phyloP scores from a whole-genome alignment of 2,113 vertebrate species.

The Spea multiplicata region DNA sequence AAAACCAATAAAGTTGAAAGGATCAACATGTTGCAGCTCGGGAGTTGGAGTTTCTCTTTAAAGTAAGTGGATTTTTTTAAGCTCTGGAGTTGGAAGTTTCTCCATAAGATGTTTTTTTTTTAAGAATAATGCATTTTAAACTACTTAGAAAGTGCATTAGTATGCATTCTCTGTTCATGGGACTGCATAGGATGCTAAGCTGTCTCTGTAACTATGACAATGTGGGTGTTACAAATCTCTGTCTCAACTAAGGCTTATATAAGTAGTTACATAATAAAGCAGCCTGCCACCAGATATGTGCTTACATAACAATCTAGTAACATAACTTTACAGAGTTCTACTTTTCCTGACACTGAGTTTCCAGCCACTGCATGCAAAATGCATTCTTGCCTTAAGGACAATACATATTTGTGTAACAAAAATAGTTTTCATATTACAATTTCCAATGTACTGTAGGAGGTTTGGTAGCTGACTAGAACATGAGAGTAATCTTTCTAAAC shows the following conservation, averaged over 20 bases:
- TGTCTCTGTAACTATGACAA: not conserved
- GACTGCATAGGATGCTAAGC: too few relatives aligned
- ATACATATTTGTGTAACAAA: constrained; percentile 4
- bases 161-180: too few relatives aligned
- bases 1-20: too few relatives aligned
- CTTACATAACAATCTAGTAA: constrained; percentile 15
- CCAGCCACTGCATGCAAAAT: constrained; percentile 14
- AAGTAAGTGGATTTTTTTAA: too few relatives aligned
- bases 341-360: not conserved
- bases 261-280: constrained; percentile 10
- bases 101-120: too few relatives aligned
- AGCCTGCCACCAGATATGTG: not conserved
- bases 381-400: not conserved
- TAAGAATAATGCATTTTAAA: too few relatives aligned
- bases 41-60: too few relatives aligned
- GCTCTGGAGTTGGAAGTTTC: too few relatives aligned
- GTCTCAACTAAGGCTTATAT: not conserved
- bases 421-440: not conserved
- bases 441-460: not conserved
- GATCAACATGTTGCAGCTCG: too few relatives aligned
- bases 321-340: not conserved
- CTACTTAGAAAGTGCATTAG: too few relatives aligned
- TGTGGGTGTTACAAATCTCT: not conserved
- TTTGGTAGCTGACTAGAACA: not conserved
- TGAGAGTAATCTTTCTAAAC: too few relatives aligned